Evolutionary conservation across 2,113 vertebrate species (phyloP).

Genomic region (Nothocercus julius): DNA sequence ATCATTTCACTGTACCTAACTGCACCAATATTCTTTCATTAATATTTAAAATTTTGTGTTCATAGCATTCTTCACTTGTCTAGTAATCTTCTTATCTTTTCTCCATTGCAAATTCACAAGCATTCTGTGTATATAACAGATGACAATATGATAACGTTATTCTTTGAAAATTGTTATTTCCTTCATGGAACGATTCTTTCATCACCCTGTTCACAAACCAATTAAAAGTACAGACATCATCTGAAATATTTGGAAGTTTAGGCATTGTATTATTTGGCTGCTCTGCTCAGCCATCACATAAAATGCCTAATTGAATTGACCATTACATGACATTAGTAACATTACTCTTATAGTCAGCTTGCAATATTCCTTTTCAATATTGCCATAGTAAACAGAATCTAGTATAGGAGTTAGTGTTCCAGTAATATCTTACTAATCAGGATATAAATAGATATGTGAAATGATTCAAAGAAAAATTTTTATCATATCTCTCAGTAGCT

Average conservation of each 20-base stretch:
- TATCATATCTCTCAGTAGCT: not conserved
- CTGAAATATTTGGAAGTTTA: not conserved
- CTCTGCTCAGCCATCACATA: not conserved
- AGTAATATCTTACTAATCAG: not conserved
- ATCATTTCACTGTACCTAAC: not conserved
- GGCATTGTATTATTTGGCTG: not conserved
- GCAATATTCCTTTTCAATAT: not conserved
- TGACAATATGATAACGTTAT: not conserved
- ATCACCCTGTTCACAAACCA: not conserved
- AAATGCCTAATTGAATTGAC: not conserved
- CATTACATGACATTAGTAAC: not conserved
- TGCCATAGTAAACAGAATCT: not conserved
- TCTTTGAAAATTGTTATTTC: not conserved
- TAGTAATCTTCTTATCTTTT: not conserved
- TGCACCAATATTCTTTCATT: accelerated
- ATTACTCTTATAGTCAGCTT: not conserved
- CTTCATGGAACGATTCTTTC: not conserved
- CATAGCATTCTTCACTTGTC: not conserved
- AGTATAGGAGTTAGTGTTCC: not conserved
- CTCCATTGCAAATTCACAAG: not conserved
- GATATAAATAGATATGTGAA: not conserved
- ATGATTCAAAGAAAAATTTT: not conserved
- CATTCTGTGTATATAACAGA: not conserved
- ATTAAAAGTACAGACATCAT: not conserved
- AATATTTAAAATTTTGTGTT: not conserved